Evolutionary conservation across 2,888 invertebrate species (phyloP).

Genomic region (Candidula unifasciata): DNA sequence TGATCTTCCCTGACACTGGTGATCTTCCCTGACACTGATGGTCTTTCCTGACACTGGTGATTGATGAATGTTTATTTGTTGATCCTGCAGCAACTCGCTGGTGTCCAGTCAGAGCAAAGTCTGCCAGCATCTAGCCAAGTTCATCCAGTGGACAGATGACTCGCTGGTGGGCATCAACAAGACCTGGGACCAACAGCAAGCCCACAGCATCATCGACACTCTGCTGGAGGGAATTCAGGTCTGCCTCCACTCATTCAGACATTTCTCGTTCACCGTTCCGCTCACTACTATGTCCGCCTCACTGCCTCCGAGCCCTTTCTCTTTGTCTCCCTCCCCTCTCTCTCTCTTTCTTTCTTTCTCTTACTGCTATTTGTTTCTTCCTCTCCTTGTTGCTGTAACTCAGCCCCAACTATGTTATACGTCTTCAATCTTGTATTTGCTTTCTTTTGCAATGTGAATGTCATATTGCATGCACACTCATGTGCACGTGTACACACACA

Average conservation of each 20-base stretch:
- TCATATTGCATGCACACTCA: too few species aligned
- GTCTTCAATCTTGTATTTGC: too few species aligned
- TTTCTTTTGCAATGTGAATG: too few species aligned
- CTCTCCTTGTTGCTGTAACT: too few species aligned
- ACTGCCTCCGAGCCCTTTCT: background rate
- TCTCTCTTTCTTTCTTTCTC: background rate
- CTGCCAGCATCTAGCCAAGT: slow-evolving; percentile 89
- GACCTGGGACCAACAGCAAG: slow-evolving; percentile 56
- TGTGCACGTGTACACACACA: too few species aligned
- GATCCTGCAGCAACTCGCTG: slow-evolving; percentile 83
- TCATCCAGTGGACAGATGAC: slow-evolving; percentile 93
- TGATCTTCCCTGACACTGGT: too few species aligned
- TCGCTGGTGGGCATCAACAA: slow-evolving; percentile 83
- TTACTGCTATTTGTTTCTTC: too few species aligned
- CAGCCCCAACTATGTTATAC: too few species aligned
- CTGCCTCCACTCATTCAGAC: background rate
- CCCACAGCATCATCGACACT: slow-evolving; percentile 82
- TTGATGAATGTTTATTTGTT: background rate
- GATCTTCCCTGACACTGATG: too few species aligned
- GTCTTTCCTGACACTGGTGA: too few species aligned
- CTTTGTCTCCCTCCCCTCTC: background rate
- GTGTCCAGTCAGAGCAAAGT: slow-evolving; percentile 90
- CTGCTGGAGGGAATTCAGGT: slow-evolving; percentile 87
- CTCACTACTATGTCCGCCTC: background rate
- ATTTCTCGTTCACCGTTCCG: too few species aligned